Evolutionary conservation across 2,888 invertebrate species (phyloP), one percentile per base, ranked within the genome.

Genomic region (Harpalus rubripes): DNA sequence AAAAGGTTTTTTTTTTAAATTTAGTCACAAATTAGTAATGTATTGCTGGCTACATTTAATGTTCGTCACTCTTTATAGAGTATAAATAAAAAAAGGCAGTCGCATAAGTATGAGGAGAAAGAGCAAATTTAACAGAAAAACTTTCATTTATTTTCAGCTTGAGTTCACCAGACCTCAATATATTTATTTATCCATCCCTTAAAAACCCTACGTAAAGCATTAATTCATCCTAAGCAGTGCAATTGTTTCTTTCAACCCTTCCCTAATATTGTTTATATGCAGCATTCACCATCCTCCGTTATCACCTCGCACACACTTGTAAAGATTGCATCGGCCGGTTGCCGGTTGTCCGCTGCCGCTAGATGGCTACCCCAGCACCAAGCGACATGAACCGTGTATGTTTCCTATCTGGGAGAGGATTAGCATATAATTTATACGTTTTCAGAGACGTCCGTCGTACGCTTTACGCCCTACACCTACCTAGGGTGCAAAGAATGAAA

Each of bases 401-500:
- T 78, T 78, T 78, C 78, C 78, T 78, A 78, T 78, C 78, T 78
- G 22, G 22, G 59, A 78, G 78, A 78, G 78, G 59, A 78, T 78
- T 78, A 78, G 59, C 58, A 78, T 78, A 78, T 78, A 78, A 78
- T 78, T 78, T 78, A 78, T 78, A 78, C 58, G 78, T 78, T 59
- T 58, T 78, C 32, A 78, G 78, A 78, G 78, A 59, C 32, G 59
- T 78, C 59, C 32, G 59, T 56, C 56, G 59, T 76, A 52, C 76
- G 76, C 76, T 52, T 76, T 76, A 68, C 26, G 76, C 52, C 15
- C 72, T 32, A 32, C 41, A 72, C 44, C 72, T 22, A 52, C 44
- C 10, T 39, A 68, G 68, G 59, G 15, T 59, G 18, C 59, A 16
- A 59, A 16, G 44, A 52, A 52, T 52, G 44, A 52, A 52, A 52